Conservation (phyloP, 2,797 vertebrate genomes). For the Schizothorax lantsangensis region DNA sequence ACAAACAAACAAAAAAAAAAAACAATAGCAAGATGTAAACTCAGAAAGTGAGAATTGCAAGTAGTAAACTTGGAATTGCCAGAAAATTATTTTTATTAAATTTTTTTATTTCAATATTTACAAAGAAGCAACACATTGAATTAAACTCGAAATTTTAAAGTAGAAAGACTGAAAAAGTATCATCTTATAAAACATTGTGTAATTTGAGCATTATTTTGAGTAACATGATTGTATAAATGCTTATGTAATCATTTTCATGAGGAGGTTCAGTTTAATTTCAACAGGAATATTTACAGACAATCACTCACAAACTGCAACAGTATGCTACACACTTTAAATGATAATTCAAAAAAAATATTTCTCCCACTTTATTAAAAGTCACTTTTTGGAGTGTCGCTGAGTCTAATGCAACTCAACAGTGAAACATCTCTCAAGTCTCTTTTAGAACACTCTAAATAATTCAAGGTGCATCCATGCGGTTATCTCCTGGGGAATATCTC, state of each 20-base stretch:
- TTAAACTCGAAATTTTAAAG: not conserved
- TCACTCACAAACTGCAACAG: not conserved
- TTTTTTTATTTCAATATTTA: not conserved
- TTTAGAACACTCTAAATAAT: constrained; percentile 19
- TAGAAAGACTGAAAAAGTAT: not conserved
- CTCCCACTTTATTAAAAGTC: not conserved
- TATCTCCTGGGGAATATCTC: constrained; percentile 20
- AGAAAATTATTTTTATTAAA: not conserved
- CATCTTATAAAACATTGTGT: not conserved
- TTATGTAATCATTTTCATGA: not conserved
- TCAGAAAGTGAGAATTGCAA: too few species aligned
- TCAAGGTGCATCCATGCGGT: constrained; percentile 1
- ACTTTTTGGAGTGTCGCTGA: not conserved
- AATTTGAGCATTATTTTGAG: not conserved
- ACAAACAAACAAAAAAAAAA: too few species aligned
- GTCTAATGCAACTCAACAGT: not conserved
- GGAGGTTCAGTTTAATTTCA: not conserved
- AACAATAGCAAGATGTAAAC: too few species aligned
- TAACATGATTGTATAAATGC: not conserved
- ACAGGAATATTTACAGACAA: not conserved
- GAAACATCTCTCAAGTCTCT: not conserved
- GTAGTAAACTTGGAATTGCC: too few species aligned
- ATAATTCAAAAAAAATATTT: not conserved
- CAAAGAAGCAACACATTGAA: not conserved
- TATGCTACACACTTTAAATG: not conserved